phyloP scores from a whole-genome alignment of 2,888 invertebrate genomes.

The Rhagonycha fulva region DNA sequence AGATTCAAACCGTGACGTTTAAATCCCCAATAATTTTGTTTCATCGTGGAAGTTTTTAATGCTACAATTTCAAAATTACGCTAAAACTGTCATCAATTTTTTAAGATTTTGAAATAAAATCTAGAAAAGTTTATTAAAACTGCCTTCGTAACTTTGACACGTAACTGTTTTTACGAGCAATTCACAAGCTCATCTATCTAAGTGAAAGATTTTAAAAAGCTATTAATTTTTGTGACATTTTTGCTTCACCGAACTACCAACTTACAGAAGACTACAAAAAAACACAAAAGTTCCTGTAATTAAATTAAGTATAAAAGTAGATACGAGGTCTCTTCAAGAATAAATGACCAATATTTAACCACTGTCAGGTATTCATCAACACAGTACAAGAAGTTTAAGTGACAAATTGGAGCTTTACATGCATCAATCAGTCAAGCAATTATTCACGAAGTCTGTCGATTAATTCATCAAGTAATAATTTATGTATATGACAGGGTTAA shows the following conservation, averaged over 20 bases:
- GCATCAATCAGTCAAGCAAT: no score
- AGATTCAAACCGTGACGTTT: no score
- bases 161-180: neutral
- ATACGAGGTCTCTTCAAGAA: neutral
- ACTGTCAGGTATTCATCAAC: neutral
- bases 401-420: neutral
- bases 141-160: neutral
- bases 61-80: neutral
- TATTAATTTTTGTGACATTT: neutral
- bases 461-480: neutral
- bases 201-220: neutral
- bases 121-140: neutral
- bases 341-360: no score
- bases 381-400: neutral
- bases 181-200: neutral
- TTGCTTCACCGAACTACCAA: neutral
- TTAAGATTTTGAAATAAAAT: neutral
- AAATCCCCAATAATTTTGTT: no score
- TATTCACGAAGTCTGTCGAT: neutral
- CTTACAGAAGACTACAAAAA: neutral
- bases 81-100: neutral
- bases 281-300: neutral
- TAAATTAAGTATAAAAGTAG: neutral
- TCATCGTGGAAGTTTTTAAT: no score
- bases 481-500: neutral